A percentile compares a stretch with the other conserved stretches of the same genome.
Conservation (phyloP, 2,797 vertebrate species). For the Tokudaia muenninki region DNA sequence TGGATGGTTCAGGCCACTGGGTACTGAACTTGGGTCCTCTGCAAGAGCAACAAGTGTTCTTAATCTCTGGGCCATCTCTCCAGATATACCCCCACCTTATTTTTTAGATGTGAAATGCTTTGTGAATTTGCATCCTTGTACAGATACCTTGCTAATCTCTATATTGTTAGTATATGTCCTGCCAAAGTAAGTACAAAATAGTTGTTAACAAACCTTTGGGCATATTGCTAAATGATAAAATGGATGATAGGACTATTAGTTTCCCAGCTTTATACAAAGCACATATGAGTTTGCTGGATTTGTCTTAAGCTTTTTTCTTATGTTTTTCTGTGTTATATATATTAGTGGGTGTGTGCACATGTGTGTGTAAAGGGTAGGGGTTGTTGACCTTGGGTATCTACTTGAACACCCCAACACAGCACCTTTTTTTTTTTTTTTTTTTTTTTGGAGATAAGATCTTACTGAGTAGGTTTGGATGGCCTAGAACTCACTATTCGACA, state of each 20-base stretch:
- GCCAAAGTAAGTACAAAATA: not conserved
- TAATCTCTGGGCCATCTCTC: not conserved
- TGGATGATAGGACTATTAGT: not conserved
- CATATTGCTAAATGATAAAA: not conserved
- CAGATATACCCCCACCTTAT: not conserved
- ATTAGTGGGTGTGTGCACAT: not conserved
- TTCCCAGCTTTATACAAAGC: not conserved
- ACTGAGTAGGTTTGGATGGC: not conserved
- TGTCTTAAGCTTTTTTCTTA: not conserved
- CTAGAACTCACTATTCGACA: not conserved
- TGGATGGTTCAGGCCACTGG: not conserved
- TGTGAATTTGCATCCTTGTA: not conserved
- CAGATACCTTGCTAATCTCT: not conserved
- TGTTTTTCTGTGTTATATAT: not conserved
- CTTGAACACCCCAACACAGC: not conserved
- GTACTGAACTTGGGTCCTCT: not conserved
- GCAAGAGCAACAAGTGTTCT: not conserved
- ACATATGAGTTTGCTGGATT: not conserved
- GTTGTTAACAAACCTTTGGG: not conserved
- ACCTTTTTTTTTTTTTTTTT: not conserved
- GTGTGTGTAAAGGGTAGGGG: not conserved
- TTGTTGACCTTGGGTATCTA: not conserved
- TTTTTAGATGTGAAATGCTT: not conserved
- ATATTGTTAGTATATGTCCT: not conserved
- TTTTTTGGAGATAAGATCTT: not conserved